Conservation (phyloP, 2,888 invertebrate species). For the Phymatocera aterrima region DNA sequence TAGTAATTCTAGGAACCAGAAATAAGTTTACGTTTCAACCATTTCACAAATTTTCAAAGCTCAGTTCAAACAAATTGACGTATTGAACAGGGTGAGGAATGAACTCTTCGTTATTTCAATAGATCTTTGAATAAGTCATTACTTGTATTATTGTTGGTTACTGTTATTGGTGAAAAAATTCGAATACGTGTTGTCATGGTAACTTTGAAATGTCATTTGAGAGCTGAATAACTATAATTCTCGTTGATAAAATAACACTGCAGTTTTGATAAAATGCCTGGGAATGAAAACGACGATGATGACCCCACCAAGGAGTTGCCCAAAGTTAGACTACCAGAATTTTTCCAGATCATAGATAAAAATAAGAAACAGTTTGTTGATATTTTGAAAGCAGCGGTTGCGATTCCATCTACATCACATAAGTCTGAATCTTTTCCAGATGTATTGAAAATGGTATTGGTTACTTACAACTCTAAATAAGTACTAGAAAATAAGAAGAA, state of each 20-base stretch:
- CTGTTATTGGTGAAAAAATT: neutral
- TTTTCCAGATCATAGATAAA: constrained; percentile 54
- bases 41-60: too few species aligned
- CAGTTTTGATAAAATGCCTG: constrained; percentile 3
- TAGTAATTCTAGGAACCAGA: too few species aligned
- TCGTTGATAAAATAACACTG: neutral
- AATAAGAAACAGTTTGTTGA: constrained; percentile 50
- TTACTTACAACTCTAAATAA: neutral
- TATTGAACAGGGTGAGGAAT: too few species aligned
- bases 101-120: too few species aligned
- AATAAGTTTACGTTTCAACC: too few species aligned
- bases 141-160: too few species aligned
- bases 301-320: constrained; percentile 48
- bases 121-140: too few species aligned
- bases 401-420: constrained; percentile 55
- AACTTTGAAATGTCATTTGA: neutral
- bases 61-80: too few species aligned
- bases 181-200: constrained; percentile 7
- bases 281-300: constrained; percentile 11
- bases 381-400: constrained; percentile 54
- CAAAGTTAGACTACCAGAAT: constrained; percentile 52
- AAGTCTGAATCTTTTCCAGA: constrained; percentile 50
- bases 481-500: neutral
- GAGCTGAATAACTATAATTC: neutral
- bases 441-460: constrained; percentile 56